Percentiles rank a stretch among this genome's conserved stretches.
Evolutionary conservation across 2,113 vertebrate genomes (phyloP).

Genomic region (Ceyx margarethae): DNA sequence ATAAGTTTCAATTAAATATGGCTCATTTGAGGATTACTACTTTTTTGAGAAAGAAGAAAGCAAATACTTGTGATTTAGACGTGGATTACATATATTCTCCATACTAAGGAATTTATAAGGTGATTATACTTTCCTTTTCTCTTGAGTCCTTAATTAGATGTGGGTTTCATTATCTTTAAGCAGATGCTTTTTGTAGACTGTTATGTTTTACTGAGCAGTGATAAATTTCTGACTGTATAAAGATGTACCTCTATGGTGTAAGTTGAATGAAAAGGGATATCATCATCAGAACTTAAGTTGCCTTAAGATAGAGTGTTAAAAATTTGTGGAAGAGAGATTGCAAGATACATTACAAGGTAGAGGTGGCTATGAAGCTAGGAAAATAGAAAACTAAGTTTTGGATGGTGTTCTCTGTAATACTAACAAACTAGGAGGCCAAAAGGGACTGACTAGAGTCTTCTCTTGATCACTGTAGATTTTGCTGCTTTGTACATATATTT

Average conservation of each 20-base stretch:
- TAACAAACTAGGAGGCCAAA: neutral
- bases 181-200: neutral
- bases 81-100: neutral
- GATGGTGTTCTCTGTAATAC: neutral
- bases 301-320: neutral
- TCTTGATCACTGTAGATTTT: neutral
- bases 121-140: neutral
- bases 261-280: neutral
- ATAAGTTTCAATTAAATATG: neutral
- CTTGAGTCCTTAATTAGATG: neutral
- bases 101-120: neutral
- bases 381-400: neutral
- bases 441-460: neutral
- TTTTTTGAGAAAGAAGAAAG: neutral
- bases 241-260: neutral
- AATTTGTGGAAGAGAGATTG: neutral
- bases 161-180: neutral
- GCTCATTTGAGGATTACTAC: neutral
- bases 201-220: neutral
- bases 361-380: neutral
- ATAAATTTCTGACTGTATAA: neutral
- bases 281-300: neutral
- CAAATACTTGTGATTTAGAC: neutral
- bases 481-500: neutral
- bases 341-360: neutral